Evolutionary conservation across 2,797 vertebrate genomes (phyloP).

Genomic region (Pteronotus mesoamericanus): DNA sequence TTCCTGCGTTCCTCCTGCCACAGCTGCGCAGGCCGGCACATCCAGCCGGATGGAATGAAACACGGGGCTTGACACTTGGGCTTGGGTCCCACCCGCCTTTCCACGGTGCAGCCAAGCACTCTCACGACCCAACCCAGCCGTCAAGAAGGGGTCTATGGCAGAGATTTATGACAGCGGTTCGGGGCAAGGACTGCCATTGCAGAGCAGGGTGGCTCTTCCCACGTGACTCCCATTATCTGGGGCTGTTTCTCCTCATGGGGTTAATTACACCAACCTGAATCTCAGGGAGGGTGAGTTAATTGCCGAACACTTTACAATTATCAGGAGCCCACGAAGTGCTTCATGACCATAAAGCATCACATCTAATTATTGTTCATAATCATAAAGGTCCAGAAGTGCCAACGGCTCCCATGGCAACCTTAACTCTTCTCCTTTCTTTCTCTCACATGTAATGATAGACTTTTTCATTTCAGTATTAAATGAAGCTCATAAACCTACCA

Average conservation of each 20-base stretch:
- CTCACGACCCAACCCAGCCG: rapidly evolving
- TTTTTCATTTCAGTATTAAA: conserved; percentile 54
- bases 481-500: conserved; percentile 56
- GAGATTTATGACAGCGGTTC: rapidly evolving
- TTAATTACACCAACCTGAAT: conserved; percentile 60
- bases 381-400: conserved; percentile 45
- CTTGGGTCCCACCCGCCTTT: neutral
- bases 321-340: conserved; percentile 15
- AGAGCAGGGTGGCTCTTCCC: neutral
- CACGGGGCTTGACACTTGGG: neutral
- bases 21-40: neutral
- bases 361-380: conserved; percentile 69
- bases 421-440: conserved; percentile 16
- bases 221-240: neutral
- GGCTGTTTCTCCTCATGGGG: conserved; percentile 44
- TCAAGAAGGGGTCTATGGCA: too few species aligned
- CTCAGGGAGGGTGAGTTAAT: conserved; percentile 56
- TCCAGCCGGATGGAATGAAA: neutral
- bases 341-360: conserved; percentile 40
- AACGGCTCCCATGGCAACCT: conserved; percentile 64
- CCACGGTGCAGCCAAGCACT: neutral
- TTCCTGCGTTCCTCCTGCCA: neutral
- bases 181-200: neutral
- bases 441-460: neutral
- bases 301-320: conserved; percentile 63